Evolutionary conservation across 2,888 invertebrate species (phyloP).

Genomic region (Melolontha melolontha): DNA sequence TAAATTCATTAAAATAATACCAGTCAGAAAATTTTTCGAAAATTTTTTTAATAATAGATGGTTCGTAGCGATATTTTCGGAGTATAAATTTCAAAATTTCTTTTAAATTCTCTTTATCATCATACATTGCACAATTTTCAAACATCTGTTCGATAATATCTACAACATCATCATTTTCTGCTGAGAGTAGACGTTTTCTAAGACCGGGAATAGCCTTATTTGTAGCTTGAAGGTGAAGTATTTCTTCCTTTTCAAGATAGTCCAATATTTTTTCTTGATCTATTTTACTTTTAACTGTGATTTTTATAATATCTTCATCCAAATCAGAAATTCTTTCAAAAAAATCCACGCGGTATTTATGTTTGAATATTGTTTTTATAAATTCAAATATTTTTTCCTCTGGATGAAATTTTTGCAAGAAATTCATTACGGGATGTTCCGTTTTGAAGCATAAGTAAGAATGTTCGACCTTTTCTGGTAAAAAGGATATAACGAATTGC

Average conservation of each 20-base stretch:
- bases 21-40: background rate
- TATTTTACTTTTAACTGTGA: background rate
- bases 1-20: conserved; percentile 4
- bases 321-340: background rate
- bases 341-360: background rate
- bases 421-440: conserved; percentile 1
- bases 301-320: background rate
- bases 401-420: background rate
- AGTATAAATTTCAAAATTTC: conserved; percentile 5
- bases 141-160: conserved; percentile 1
- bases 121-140: conserved; percentile 4
- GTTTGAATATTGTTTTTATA: background rate
- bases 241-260: background rate
- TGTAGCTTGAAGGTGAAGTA: background rate
- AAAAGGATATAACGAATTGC: background rate
- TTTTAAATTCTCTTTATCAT: background rate
- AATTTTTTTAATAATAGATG: background rate
- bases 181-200: background rate
- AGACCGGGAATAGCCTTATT: background rate
- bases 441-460: background rate
- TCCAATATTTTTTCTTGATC: background rate
- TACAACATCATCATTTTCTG: background rate
- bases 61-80: background rate
- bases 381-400: background rate
- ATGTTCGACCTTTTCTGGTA: background rate